phyloP scores from a whole-genome alignment of 2,888 invertebrate genomes.

The Luperina testacea region DNA sequence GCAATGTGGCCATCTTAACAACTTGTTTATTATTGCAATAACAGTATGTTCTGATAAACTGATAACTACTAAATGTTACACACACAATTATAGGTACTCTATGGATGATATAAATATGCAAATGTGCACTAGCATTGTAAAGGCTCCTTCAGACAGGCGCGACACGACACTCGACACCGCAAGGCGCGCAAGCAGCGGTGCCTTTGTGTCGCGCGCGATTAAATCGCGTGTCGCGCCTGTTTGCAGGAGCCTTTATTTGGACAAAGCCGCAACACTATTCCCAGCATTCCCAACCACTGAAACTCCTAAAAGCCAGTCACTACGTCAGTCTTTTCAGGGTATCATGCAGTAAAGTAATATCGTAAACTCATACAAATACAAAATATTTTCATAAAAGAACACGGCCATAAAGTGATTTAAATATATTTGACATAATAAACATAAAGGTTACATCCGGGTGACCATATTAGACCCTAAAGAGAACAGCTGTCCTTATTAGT shows the following conservation, averaged over 20 bases:
- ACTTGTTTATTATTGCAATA: slow-evolving; percentile 7
- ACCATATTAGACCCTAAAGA: slow-evolving; percentile 67
- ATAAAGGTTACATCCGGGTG: slow-evolving; percentile 61
- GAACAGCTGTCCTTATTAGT: slow-evolving; percentile 65
- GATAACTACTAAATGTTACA: neutral
- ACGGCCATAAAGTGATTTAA: slow-evolving; percentile 35
- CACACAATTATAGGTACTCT: neutral
- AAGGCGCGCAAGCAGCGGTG: too few species aligned
- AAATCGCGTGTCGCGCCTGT: too few species aligned
- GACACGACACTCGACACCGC: too few species aligned
- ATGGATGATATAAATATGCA: neutral
- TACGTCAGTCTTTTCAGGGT: neutral
- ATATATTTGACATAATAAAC: slow-evolving; percentile 54
- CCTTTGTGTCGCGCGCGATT: too few species aligned
- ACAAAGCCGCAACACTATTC: neutral
- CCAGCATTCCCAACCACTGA: neutral
- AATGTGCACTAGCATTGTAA: neutral
- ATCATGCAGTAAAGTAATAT: neutral
- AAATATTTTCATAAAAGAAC: slow-evolving; percentile 7
- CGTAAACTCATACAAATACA: neutral
- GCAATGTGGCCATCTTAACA: slow-evolving; percentile 7
- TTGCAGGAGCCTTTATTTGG: too few species aligned
- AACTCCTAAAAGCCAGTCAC: neutral
- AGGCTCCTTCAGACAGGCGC: too few species aligned
- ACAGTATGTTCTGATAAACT: neutral